phyloP scores from a whole-genome alignment of 1,140 invertebrate genomes.

The Panagrolaimus sp. region DNA sequence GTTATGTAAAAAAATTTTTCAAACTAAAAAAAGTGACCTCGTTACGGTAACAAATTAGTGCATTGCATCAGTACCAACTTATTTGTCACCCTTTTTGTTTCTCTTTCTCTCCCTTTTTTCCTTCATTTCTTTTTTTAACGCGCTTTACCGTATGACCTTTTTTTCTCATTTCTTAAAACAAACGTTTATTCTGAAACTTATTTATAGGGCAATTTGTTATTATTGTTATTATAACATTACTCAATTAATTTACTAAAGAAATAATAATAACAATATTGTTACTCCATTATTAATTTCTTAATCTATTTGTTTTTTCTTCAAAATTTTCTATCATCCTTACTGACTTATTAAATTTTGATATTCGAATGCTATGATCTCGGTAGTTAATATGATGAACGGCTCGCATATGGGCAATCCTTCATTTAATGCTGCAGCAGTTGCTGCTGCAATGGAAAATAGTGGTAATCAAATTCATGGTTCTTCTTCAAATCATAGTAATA shows the following conservation, averaged over 20 bases:
- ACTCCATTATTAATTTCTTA: no score
- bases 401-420: slow-evolving; percentile 11
- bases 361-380: slow-evolving; percentile 5
- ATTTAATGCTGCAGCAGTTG: neutral
- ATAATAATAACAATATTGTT: no score
- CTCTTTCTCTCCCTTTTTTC: neutral
- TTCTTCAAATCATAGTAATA: neutral
- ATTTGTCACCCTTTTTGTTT: no score
- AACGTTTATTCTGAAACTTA: no score
- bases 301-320: no score
- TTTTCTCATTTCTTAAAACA: no score
- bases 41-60: slow-evolving; percentile 14
- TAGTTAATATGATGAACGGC: slow-evolving; percentile 13
- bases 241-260: no score
- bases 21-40: neutral
- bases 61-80: neutral
- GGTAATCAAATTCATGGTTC: neutral
- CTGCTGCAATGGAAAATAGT: neutral
- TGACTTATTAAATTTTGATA: no score
- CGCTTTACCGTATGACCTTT: slow-evolving; percentile 3
- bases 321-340: no score
- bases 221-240: no score
- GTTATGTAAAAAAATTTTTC: neutral
- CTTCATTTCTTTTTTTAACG: slow-evolving; percentile 8
- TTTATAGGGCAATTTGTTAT: no score